These are phyloP conservation scores for Malurus splendens DNA, from an alignment of 2,797 vertebrate species.

Conservation along the genomic window DNA sequence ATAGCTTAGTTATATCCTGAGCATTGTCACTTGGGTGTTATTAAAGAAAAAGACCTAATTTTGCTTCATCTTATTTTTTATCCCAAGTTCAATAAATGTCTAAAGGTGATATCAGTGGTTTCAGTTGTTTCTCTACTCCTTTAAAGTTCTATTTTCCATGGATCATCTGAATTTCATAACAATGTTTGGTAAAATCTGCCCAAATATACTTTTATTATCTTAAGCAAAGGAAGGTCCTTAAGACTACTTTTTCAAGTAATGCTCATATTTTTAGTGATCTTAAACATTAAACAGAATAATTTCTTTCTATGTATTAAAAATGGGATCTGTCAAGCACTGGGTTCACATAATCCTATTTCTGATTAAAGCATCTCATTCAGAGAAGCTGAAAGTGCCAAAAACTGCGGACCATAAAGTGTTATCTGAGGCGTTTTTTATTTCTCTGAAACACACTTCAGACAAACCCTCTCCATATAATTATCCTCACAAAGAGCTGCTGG, in stretches of 20 bases:
- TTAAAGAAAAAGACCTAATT: background rate
- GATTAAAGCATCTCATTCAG: conserved; percentile 16
- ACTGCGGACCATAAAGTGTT: background rate
- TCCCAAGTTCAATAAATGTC: background rate
- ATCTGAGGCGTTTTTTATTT: background rate
- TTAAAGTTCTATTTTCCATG: background rate
- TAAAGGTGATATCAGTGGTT: background rate
- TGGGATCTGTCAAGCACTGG: background rate
- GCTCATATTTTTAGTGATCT: background rate
- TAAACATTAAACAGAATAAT: conserved; percentile 12
- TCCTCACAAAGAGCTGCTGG: background rate
- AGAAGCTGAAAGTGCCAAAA: background rate
- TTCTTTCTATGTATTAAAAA: conserved; percentile 1
- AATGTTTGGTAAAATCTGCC: background rate
- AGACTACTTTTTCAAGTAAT: background rate
- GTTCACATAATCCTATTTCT: background rate
- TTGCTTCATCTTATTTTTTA: background rate
- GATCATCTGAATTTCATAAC: conserved; percentile 11
- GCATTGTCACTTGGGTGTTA: background rate
- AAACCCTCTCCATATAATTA: conserved; percentile 8
- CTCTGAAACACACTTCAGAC: background rate
- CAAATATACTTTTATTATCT: background rate
- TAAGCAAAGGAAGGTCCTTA: background rate
- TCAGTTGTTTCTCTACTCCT: background rate
- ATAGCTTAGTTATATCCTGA: background rate